Evolutionary conservation across 2,113 vertebrate genomes (phyloP), one percentile per base, ranked within the genome.

Genomic region (Phaethornis superciliosus): DNA sequence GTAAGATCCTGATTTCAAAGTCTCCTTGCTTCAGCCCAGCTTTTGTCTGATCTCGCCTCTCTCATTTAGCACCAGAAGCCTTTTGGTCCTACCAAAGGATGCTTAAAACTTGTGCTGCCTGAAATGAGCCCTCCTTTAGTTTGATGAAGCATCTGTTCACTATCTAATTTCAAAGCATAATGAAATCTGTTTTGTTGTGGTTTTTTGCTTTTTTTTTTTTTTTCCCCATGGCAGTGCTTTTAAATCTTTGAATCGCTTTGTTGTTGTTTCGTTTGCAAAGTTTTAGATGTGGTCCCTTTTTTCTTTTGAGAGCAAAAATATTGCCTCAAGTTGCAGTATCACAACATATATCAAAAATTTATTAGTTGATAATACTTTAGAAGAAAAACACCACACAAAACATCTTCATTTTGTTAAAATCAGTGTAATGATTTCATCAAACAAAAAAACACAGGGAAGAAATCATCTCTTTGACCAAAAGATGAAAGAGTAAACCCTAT

Each of bases 91-190:
- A 49, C 91, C 56, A 81, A 77, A 85, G 52, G 72, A 81, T 93
- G 59, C 35, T 71, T 94, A 49, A 81, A 94, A 88, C 74, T 83
- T 90, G 23, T 52, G 69, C 88, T 94, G 80, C 56, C 76, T 81
- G 70, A 86, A 88, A 88, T 56, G 20, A 92, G 14, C 28, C 33
- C 23, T 81, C 56, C 88, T 96, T 90, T 93, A 86, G 94, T 85
- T 93, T 92, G 81, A 80, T 86, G 75, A 94, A 93, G 83, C 80
- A 93, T 94, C 91, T 96, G 85, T 82, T 95, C 56, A n/a, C 76
- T 37, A 49, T 74, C 44, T 90, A 52, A 68, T 97, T 96, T 94
- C 93, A 96, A 96, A 96, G 89, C 76, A 46, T 24, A 88, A n/a
- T 88, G 46, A 64, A 95, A 64, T 70, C 4, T 54, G 59, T 78